Evolutionary conservation across 1,140 invertebrate genomes (phyloP).

Genomic region (Zelostemma sp.): DNA sequence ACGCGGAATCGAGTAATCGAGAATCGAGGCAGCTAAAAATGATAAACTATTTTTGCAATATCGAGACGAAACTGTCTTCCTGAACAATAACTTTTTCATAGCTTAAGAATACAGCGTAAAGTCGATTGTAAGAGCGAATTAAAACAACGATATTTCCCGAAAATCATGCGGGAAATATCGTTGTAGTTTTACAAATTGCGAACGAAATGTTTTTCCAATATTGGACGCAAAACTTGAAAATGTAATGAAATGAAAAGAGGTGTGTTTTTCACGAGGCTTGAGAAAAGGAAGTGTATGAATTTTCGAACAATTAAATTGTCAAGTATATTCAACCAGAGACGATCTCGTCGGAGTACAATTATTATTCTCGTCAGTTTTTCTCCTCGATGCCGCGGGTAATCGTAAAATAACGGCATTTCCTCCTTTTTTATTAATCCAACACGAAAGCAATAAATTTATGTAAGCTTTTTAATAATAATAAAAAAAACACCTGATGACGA

Average conservation of each 20-base stretch:
- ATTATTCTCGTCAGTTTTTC: not conserved
- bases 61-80: constrained; percentile 62
- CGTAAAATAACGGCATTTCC: too few species aligned
- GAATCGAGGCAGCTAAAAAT: constrained; percentile 39
- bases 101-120: constrained; percentile 42
- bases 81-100: constrained; percentile 56
- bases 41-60: constrained; percentile 61
- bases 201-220: too few species aligned
- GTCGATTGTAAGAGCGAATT: too few species aligned
- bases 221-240: not conserved
- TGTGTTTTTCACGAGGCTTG: constrained; percentile 4
- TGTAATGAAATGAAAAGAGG: not conserved
- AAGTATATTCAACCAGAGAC: not conserved
- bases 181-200: too few species aligned
- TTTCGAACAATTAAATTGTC: not conserved
- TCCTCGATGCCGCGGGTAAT: too few species aligned
- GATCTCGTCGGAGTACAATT: not conserved
- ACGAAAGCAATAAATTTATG: too few species aligned
- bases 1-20: constrained; percentile 49
- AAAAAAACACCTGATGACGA: too few species aligned
- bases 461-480: too few species aligned
- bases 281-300: constrained; percentile 2
- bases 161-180: too few species aligned
- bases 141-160: too few species aligned
- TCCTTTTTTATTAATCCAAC: too few species aligned